These are phyloP conservation scores for Melinopterus prodromus DNA, from an alignment of 2,888 invertebrate genomes.

Conservation along the genomic window DNA sequence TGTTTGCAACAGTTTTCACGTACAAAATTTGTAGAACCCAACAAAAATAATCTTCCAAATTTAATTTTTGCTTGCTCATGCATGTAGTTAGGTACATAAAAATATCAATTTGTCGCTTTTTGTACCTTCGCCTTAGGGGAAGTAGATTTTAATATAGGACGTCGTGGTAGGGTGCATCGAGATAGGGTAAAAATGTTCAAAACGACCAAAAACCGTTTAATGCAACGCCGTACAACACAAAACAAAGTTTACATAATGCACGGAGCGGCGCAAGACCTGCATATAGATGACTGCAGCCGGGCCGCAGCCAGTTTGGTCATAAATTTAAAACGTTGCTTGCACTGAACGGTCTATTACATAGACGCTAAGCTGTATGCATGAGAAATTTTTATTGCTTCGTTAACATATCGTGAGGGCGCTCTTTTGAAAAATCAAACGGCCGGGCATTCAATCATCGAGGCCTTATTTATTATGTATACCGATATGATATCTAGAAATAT, in stretches of 20 bases:
- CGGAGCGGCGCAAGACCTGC: not conserved
- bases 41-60: not conserved
- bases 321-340: not conserved
- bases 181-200: not conserved
- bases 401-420: not conserved
- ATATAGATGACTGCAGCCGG: not conserved
- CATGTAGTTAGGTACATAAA: not conserved
- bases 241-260: constrained; percentile 4
- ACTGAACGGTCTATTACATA: not conserved
- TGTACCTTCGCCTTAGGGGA: not conserved
- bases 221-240: constrained; percentile 4
- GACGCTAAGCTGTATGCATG: constrained; percentile 4
- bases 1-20: too few relatives aligned
- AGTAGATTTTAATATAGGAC: not conserved
- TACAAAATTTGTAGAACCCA: too few relatives aligned
- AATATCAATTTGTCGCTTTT: not conserved
- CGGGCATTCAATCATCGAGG: not conserved
- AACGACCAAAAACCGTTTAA: constrained; percentile 4
- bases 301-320: not conserved
- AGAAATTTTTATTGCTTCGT: constrained; percentile 4
- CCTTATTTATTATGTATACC: not conserved
- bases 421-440: not conserved
- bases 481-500: not conserved
- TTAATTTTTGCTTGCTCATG: not conserved
- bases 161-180: not conserved